Percentiles rank a stretch among this genome's conserved stretches.
These are phyloP conservation scores for Alouatta palliata DNA, from an alignment of 2,113 vertebrate genomes.

Conservation along the genomic window DNA sequence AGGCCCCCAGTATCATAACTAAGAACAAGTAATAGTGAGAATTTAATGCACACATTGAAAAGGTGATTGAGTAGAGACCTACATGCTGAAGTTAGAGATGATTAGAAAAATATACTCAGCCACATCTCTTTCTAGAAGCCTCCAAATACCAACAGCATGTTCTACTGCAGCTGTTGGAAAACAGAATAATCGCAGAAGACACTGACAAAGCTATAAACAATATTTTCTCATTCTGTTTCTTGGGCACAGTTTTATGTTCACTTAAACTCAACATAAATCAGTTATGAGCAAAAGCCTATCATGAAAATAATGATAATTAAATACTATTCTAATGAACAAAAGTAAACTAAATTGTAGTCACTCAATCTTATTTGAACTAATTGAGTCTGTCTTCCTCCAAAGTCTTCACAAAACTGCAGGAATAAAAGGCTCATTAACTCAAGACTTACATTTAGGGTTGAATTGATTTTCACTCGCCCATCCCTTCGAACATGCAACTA, in stretches of 20 bases:
- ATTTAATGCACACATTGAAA: background rate
- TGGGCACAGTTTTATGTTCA: background rate
- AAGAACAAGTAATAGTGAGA: background rate
- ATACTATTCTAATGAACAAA: background rate
- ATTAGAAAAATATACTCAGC: slow-evolving; percentile 27
- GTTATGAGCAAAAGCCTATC: background rate
- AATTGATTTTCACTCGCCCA: background rate
- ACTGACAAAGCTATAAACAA: background rate
- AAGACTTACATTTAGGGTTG: slow-evolving; percentile 9
- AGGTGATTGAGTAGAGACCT: background rate
- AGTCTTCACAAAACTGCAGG: background rate
- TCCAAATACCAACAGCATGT: slow-evolving; percentile 37
- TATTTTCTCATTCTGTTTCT: background rate
- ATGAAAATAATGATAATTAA: slow-evolving; percentile 30
- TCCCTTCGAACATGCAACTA: background rate
- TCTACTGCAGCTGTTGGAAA: slow-evolving; percentile 14
- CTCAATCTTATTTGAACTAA: background rate
- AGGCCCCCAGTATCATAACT: background rate
- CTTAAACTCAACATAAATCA: background rate
- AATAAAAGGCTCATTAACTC: background rate
- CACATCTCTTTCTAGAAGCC: background rate
- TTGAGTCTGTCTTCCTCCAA: background rate
- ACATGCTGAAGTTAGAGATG: background rate
- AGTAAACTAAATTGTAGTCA: background rate
- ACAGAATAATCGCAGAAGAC: background rate